Base-by-base conservation (phyloP, 2,888 invertebrate genomes). In the Aphodius granarius region DNA sequence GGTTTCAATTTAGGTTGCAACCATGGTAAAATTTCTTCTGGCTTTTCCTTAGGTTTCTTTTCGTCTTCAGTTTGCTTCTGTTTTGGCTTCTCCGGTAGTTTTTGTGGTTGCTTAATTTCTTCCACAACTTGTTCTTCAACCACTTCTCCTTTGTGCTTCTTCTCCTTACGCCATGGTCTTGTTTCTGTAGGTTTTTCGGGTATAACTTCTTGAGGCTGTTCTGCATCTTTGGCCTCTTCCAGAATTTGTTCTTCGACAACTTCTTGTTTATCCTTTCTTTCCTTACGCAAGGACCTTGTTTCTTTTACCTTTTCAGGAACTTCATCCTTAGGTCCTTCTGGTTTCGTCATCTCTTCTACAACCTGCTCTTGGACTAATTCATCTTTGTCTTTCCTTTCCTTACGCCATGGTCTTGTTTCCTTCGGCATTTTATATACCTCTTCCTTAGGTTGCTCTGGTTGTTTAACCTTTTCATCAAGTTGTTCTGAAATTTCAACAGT, bases 341-440 rank as follows among this genome's bases (percentile, higher is more conserved):
- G 63, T 63, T 66, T n/a, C 87, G 87, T 87, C 1, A 86, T 86
- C 66, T 85, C 82, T 20, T 84, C 81, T 3, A 85, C 83, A 75
- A 72, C 72, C 43, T 72, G 62, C 15, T 73, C 43, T 74, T 78
- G 71, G 18, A 68, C 22, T 6, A 68, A 5, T 20, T 71, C 62
- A 64, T 83, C 20, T 75, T 79, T 76, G 71, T 79, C 75, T 23
- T 87, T 77, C 77, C 63, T 77, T 78, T 63, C 82, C 76, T 76
- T 70, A 85, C 22, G n/a, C 65, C 75, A 62, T 73, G 81, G 63
- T 3, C 63, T 17, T n/a, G 74, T 77, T 62, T 75, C 68, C 65
- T 81, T 78, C n/a, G 80, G 70, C 63, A 73, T 65, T 18, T 71
- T 70, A 2, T 5, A 13, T 68, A 75, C 78, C 23, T 75, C 68